Evolutionary conservation across 2,888 invertebrate species (phyloP).

Genomic region (Aphidius colemani): DNA sequence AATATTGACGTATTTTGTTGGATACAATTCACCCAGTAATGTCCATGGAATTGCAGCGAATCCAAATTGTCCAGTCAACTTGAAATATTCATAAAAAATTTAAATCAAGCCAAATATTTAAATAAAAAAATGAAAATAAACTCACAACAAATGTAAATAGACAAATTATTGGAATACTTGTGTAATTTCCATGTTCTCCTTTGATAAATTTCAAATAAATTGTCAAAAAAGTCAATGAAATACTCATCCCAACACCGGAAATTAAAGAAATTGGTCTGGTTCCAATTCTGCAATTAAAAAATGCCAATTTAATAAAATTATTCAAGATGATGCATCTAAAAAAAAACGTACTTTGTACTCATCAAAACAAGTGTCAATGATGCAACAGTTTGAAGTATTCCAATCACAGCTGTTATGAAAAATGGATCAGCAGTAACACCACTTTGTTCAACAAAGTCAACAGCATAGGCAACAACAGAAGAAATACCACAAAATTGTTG

Average conservation of each 20-base stretch:
- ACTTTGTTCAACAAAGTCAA: slow-evolving; percentile 33
- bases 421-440: slow-evolving; percentile 37
- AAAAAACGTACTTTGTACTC: slow-evolving; percentile 33
- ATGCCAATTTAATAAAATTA: background rate
- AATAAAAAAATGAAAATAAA: background rate
- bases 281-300: slow-evolving; percentile 57
- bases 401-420: slow-evolving; percentile 35
- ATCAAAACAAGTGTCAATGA: slow-evolving; percentile 28
- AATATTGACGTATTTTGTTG: slow-evolving; percentile 59
- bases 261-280: slow-evolving; percentile 63
- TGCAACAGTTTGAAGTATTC: slow-evolving; percentile 34
- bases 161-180: slow-evolving; percentile 45
- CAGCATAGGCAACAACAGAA: slow-evolving; percentile 37
- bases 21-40: slow-evolving; percentile 63
- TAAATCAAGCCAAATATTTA: no score
- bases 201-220: slow-evolving; percentile 52
- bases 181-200: background rate
- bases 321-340: slow-evolving; percentile 1
- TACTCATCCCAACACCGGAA: slow-evolving; percentile 63
- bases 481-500: slow-evolving; percentile 41
- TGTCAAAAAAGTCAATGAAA: slow-evolving; percentile 60
- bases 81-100: slow-evolving; percentile 11
- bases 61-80: slow-evolving; percentile 59
- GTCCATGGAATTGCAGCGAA: slow-evolving; percentile 63
- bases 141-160: slow-evolving; percentile 50